A percentile compares a stretch with the other conserved stretches of the same genome.
Evolutionary conservation across 2,888 invertebrate genomes (phyloP).

Genomic region (Philhelius pedissequus): DNA sequence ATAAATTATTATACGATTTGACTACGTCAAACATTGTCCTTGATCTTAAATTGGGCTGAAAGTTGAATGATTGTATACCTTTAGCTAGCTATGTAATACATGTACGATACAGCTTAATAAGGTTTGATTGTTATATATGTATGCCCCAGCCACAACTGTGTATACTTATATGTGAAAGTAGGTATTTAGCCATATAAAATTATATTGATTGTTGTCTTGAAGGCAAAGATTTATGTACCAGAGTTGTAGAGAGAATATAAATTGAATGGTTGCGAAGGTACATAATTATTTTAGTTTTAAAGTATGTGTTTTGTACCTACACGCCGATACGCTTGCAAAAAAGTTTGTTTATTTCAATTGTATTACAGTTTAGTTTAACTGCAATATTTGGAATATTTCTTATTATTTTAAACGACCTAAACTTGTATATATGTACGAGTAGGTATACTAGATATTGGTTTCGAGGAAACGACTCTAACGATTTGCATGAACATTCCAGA

Average conservation of each 20-base stretch:
- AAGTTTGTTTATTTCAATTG: no score
- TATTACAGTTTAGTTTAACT: no score
- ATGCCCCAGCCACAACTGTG: not conserved
- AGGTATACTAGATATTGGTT: no score
- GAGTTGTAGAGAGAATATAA: not conserved
- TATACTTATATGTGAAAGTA: no score
- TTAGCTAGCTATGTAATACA: not conserved
- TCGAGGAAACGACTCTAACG: no score
- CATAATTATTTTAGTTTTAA: not conserved
- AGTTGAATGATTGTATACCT: constrained; percentile 19
- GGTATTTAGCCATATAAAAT: not conserved
- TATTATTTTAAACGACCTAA: no score
- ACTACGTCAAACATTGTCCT: constrained; percentile 36
- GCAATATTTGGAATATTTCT: no score
- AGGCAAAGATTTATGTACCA: not conserved
- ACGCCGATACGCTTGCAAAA: no score
- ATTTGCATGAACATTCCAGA: no score
- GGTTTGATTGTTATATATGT: constrained; percentile 2
- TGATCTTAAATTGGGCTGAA: constrained; percentile 13
- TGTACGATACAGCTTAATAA: constrained; percentile 22
- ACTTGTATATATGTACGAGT: no score
- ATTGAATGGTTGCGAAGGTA: not conserved
- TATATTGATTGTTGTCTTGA: constrained; percentile 7
- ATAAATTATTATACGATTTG: constrained; percentile 23
- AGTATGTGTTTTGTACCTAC: not conserved